Percentiles rank a stretch among this genome's conserved stretches.
phyloP scores from a whole-genome alignment of 2,797 vertebrate species.

The Kryptopterus vitreolus region DNA sequence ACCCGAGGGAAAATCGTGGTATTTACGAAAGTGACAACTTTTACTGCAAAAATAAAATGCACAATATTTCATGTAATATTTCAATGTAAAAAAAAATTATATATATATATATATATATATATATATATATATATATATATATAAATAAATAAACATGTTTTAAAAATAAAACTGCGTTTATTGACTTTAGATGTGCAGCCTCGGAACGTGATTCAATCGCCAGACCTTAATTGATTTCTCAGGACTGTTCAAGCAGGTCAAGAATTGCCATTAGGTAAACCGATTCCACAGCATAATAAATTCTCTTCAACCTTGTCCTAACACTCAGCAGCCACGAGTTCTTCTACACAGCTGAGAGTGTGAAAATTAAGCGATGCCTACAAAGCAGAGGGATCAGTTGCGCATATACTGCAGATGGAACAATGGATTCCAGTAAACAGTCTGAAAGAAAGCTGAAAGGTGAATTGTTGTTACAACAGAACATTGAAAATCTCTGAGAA shows the following conservation, averaged over 20 bases:
- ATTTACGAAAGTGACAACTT: no score
- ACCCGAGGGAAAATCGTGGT: no score
- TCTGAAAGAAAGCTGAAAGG: background rate
- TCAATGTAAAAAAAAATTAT: no score
- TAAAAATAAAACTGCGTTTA: no score
- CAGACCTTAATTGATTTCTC: background rate
- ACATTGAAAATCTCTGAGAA: background rate
- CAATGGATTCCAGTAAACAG: slow-evolving; percentile 1
- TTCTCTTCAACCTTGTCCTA: background rate
- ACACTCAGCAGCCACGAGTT: background rate
- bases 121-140: no score
- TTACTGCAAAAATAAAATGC: background rate
- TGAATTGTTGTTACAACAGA: background rate
- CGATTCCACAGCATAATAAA: background rate
- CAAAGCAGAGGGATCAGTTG: background rate
- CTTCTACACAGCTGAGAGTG: background rate
- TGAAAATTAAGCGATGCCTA: background rate
- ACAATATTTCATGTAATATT: background rate
- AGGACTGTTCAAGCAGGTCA: background rate
- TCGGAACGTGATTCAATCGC: background rate
- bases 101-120: no score
- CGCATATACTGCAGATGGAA: background rate
- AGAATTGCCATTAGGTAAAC: background rate
- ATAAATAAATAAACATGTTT: no score
- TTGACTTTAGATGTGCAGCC: background rate